A percentile compares a stretch with the other conserved stretches of the same genome.
Conservation (phyloP, 2,797 vertebrate species). For the Myripristis jacobus region DNA sequence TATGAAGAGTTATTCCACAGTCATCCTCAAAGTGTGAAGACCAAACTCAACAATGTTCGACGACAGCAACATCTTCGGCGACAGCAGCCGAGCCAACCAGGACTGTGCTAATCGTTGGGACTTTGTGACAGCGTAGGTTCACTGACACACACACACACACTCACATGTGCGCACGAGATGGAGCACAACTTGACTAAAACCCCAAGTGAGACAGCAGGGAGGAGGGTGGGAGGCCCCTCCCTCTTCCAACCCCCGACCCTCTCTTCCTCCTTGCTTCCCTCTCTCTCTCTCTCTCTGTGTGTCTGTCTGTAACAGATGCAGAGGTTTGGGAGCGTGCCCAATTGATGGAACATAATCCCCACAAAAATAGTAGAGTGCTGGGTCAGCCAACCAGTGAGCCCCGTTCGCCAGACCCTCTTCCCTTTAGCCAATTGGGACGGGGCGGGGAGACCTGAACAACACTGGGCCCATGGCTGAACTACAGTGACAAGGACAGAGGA, state of each 20-base stretch:
- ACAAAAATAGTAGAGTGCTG: conserved; percentile 64
- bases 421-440: conserved; percentile 62
- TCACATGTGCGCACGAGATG: conserved; percentile 35
- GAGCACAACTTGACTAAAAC: conserved; percentile 62
- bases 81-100: neutral
- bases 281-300: conserved; percentile 16
- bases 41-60: neutral
- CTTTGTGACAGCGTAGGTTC: conserved; percentile 4
- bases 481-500: conserved; percentile 48
- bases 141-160: conserved; percentile 54
- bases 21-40: neutral
- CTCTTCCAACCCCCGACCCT: conserved; percentile 4
- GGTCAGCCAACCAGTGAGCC: conserved; percentile 58
- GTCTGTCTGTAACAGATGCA: conserved; percentile 66
- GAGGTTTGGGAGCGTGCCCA: conserved; percentile 75
- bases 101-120: neutral
- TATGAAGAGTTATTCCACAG: conserved; percentile 55
- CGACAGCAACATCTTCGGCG: conserved; percentile 22
- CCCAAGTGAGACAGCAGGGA: conserved; percentile 38
- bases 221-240: conserved; percentile 69
- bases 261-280: conserved; percentile 30
- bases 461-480: conserved; percentile 42
- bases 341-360: conserved; percentile 79
- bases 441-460: conserved; percentile 49
- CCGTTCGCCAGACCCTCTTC: conserved; percentile 39